phyloP scores from a whole-genome alignment of 2,888 invertebrate genomes.

The Brenthis daphne region DNA sequence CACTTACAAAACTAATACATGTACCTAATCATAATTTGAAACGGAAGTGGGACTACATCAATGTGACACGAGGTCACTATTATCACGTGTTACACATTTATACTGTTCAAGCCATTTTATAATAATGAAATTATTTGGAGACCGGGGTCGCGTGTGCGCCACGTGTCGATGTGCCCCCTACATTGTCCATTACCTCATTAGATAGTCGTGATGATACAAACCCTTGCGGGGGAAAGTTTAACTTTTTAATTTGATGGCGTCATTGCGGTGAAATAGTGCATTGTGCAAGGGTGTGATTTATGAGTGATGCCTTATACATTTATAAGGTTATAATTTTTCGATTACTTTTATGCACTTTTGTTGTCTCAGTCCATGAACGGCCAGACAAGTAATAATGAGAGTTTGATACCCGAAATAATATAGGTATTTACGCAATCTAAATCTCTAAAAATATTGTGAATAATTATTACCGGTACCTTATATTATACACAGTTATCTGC shows the following conservation, averaged over 20 bases:
- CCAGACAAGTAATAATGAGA: too few species aligned
- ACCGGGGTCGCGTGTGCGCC: constrained; percentile 61
- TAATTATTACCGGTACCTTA: too few species aligned
- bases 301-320: constrained; percentile 31
- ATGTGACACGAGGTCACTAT: constrained; percentile 51
- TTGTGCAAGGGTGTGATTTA: constrained; percentile 68
- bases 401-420: too few species aligned
- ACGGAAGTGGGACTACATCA: constrained; percentile 33
- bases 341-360: not conserved
- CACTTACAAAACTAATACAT: constrained; percentile 9
- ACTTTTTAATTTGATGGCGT: constrained; percentile 76
- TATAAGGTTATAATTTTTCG: constrained; percentile 15
- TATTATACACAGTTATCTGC: too few species aligned
- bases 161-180: constrained; percentile 51
- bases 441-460: too few species aligned
- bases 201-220: constrained; percentile 61
- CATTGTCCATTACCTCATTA: constrained; percentile 72
- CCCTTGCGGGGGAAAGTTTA: constrained; percentile 58
- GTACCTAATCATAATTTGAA: constrained; percentile 24
- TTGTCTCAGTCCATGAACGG: too few species aligned
- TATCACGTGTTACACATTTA: constrained; percentile 72
- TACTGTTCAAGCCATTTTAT: constrained; percentile 73
- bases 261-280: constrained; percentile 52
- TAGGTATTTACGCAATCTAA: too few species aligned
- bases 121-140: constrained; percentile 75